Percentiles rank a stretch among this genome's conserved stretches.
phyloP scores from a whole-genome alignment of 2,797 vertebrate species.

The Acrocephalus scirpaceus region DNA sequence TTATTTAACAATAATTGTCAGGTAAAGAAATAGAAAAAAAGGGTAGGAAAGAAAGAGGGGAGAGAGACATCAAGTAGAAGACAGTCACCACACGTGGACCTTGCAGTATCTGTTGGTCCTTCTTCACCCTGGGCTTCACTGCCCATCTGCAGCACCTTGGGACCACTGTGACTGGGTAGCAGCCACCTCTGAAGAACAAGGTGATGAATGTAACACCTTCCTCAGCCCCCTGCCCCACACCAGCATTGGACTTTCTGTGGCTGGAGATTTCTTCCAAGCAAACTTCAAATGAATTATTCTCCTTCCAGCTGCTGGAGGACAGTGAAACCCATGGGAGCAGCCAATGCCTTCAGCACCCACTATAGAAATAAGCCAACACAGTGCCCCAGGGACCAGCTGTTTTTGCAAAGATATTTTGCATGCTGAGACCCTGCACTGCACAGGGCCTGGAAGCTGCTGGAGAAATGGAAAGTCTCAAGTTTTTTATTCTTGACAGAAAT shows the following conservation, averaged over 20 bases:
- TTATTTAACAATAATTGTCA: not conserved
- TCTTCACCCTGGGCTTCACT: not conserved
- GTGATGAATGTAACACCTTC: not conserved
- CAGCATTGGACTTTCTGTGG: rapidly evolving
- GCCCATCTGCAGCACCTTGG: no score
- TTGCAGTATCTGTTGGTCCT: not conserved
- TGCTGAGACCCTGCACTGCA: not conserved
- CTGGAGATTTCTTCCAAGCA: not conserved
- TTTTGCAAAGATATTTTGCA: not conserved
- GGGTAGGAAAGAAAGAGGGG: no score
- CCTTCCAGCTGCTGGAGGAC: not conserved
- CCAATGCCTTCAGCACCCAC: rapidly evolving
- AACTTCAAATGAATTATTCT: not conserved
- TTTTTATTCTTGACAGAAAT: not conserved
- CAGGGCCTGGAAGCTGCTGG: not conserved
- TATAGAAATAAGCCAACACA: rapidly evolving
- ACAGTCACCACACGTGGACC: not conserved
- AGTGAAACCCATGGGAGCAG: not conserved
- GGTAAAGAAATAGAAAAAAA: not conserved
- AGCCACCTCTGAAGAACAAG: not conserved
- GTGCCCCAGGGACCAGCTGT: not conserved
- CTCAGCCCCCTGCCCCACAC: not conserved
- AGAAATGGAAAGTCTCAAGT: not conserved
- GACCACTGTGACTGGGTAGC: rapidly evolving
- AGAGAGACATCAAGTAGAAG: not conserved